Evolutionary conservation across 2,888 invertebrate genomes (phyloP).

Genomic region (Zele albiditarsus): DNA sequence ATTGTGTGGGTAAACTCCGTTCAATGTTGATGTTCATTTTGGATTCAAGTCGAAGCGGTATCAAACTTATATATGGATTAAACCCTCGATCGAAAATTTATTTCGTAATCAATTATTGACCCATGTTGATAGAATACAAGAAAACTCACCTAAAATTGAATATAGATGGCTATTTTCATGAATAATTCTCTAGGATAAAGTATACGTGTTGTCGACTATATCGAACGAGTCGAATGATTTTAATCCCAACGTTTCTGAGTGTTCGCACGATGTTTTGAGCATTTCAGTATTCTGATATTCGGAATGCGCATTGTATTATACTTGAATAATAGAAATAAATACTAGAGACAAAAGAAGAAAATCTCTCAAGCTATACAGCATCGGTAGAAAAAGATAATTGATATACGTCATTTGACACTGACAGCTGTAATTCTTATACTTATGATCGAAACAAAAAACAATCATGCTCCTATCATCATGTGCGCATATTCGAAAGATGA

Average conservation of each 20-base stretch:
- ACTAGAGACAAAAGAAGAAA: background rate
- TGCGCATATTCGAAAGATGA: background rate
- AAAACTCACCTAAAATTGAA: slow-evolving; percentile 40
- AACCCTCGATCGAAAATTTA: no score
- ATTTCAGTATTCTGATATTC: slow-evolving; percentile 12
- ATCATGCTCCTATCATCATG: background rate
- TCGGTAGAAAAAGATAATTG: background rate
- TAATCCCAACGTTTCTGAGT: slow-evolving; percentile 29
- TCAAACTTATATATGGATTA: no score
- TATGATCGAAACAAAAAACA: background rate
- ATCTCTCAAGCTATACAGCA: background rate
- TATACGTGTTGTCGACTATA: slow-evolving; percentile 49
- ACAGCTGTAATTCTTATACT: background rate
- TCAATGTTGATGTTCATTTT: background rate
- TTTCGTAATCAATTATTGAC: background rate
- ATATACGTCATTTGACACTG: background rate
- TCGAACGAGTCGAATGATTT: slow-evolving; percentile 40
- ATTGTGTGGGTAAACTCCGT: background rate
- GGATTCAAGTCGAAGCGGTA: background rate
- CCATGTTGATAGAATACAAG: background rate
- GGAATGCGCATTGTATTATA: slow-evolving; percentile 12
- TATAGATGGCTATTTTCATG: slow-evolving; percentile 54
- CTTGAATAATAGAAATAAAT: background rate
- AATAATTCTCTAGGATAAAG: slow-evolving; percentile 44
- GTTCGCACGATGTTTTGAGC: background rate